These are phyloP conservation scores for Steatornis caripensis DNA, from an alignment of 2,113 vertebrate genomes.

Conservation along the genomic window DNA sequence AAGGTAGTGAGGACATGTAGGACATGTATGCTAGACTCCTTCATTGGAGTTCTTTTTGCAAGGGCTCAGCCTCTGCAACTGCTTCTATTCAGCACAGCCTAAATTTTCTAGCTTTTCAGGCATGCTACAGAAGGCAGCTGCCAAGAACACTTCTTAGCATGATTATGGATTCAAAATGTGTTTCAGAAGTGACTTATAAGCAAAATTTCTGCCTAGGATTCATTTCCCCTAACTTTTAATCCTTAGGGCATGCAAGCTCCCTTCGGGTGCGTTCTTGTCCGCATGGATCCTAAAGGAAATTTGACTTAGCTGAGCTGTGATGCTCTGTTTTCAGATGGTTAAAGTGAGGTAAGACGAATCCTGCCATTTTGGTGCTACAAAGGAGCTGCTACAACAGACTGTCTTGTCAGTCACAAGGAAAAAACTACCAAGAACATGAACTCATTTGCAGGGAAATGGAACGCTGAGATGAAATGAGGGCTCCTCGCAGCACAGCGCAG, in stretches of 20 bases:
- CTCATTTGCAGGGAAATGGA: slow-evolving; percentile 20
- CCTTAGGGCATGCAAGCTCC: neutral
- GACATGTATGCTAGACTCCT: too few relatives aligned
- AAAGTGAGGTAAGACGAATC: neutral
- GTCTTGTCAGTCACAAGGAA: neutral
- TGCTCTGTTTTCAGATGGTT: neutral
- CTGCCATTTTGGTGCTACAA: neutral
- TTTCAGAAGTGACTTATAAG: neutral
- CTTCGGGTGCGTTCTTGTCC: neutral
- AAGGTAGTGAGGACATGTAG: neutral
- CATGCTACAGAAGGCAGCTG: neutral
- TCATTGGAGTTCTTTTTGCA: neutral
- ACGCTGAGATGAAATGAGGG: neutral
- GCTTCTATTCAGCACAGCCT: neutral
- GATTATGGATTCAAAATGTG: neutral
- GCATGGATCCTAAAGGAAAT: neutral
- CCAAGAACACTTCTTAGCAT: neutral
- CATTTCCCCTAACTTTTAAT: neutral
- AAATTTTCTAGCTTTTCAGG: neutral
- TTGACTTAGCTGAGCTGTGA: neutral
- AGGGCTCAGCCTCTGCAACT: neutral
- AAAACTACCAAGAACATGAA: slow-evolving; percentile 3
- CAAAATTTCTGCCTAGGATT: neutral
- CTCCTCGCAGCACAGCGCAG: neutral
- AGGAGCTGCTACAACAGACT: neutral